Conservation (phyloP, 2,888 invertebrate genomes). For the Carterocephalus palaemon region DNA sequence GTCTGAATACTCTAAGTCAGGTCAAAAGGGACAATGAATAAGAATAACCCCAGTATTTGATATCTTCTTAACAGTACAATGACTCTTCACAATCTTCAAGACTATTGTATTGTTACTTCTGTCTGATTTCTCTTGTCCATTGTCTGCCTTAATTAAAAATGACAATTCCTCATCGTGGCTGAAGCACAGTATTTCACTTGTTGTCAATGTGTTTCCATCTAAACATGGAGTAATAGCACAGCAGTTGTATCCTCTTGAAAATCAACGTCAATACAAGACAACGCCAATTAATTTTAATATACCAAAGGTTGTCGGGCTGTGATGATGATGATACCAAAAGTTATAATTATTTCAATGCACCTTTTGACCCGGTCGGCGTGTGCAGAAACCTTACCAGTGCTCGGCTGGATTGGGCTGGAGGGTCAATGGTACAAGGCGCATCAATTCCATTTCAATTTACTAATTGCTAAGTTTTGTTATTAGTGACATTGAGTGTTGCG, state of each 20-base stretch:
- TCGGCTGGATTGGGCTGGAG: constrained; percentile 67
- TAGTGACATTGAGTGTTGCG: constrained; percentile 27
- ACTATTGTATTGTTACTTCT: background rate
- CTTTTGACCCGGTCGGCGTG: constrained; percentile 46
- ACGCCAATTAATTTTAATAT: too few species aligned
- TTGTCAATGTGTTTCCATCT: too few species aligned
- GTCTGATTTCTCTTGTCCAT: background rate
- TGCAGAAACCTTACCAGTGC: constrained; percentile 59
- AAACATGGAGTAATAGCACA: too few species aligned
- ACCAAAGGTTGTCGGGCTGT: too few species aligned
- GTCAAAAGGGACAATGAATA: constrained; percentile 58
- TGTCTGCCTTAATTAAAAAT: too few species aligned
- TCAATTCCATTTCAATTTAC: background rate
- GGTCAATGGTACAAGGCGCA: constrained; percentile 44
- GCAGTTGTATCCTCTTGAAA: too few species aligned
- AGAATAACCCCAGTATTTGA: constrained; percentile 37
- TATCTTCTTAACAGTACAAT: constrained; percentile 3
- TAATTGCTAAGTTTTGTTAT: background rate
- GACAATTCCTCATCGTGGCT: too few species aligned
- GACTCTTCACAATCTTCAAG: background rate
- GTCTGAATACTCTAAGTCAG: too few species aligned
- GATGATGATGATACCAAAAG: too few species aligned
- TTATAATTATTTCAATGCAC: constrained; percentile 49
- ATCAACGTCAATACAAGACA: too few species aligned
- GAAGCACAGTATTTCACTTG: too few species aligned